Evolutionary conservation across 1,140 invertebrate species (phyloP), one percentile per base, ranked within the genome.

Genomic region (Apis dorsata): DNA sequence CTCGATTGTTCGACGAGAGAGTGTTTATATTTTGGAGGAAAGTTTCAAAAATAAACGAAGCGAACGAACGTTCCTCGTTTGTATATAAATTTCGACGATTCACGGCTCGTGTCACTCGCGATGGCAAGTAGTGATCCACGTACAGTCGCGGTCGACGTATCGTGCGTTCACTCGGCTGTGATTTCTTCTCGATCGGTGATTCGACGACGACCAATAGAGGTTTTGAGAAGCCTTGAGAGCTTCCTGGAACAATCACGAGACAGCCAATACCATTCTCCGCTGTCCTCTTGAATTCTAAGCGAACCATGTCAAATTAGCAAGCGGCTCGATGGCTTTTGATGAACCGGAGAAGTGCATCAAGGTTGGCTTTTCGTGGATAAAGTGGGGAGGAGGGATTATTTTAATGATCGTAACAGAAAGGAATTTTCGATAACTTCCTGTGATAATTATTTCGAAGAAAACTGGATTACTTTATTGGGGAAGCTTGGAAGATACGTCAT

Each of bases 271-370:
- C 76, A 70, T 51, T 60, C 28, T 11, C 44, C 17, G n/a, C 59
- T 28, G 3, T 53, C 57, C 49, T 44, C 69, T 79, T 57, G 21
- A 53, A 28, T 12, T 51, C 59, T 17, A 44, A 63, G 49, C 59
- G 59, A 63, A 72, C 49, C 78, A 44, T 72, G 69, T 72, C 69
- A 72, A 79, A 72, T 79, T 79, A 59, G 59, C 78, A 72, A 51
- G 24, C 49, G 9, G 49, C 53, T 72, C 69, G 55, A 72, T 62
- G 59, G 69, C 69, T 63, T 79, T 79, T 72, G 49, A 79, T 49
- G 59, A 59, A 0, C 9, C 21, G 21, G 49, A 55, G 49, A 19
- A 79, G 49, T 63, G 68, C 24, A 79, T 63, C 63, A 63, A 53
- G 59, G 59, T 55, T 62, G 24, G 51, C 24, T 19, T 63, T 71